phyloP scores from a whole-genome alignment of 2,888 invertebrate genomes.

The Oithona nana region DNA sequence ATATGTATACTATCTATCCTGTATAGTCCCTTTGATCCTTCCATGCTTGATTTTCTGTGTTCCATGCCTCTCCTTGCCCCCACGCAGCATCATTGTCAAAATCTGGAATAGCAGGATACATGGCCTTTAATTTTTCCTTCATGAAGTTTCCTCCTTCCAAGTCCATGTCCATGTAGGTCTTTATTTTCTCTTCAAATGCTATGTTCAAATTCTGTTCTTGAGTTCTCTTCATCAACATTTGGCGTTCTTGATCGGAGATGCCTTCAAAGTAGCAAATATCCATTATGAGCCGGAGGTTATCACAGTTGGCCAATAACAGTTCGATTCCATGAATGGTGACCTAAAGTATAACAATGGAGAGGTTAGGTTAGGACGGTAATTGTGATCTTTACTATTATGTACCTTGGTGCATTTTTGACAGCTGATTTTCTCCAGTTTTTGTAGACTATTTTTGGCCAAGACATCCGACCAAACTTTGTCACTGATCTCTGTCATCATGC shows the following conservation, averaged over 20 bases:
- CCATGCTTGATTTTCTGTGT: too few relatives aligned
- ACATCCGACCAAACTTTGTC: neutral
- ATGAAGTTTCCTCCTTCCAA: neutral
- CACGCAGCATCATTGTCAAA: too few relatives aligned
- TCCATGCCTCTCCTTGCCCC: too few relatives aligned
- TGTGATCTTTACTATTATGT: neutral
- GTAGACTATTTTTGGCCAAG: neutral
- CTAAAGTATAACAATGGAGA: neutral
- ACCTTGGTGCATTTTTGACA: neutral
- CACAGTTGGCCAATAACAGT: neutral
- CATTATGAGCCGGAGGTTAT: neutral
- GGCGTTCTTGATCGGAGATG: conserved; percentile 1
- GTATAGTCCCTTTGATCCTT: too few relatives aligned
- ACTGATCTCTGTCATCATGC: neutral
- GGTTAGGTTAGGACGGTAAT: neutral
- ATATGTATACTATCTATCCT: too few relatives aligned
- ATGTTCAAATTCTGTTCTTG: conserved; percentile 1
- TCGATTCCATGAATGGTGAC: conserved; percentile 4
- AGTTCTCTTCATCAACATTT: neutral
- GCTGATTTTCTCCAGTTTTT: neutral
- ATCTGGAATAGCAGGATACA: conserved; percentile 3
- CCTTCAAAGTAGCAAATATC: neutral
- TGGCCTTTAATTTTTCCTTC: neutral
- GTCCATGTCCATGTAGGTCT: neutral
- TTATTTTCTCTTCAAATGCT: neutral